phyloP scores from a whole-genome alignment of 2,797 vertebrate genomes.

The Paratrypauchen microcephalus region DNA sequence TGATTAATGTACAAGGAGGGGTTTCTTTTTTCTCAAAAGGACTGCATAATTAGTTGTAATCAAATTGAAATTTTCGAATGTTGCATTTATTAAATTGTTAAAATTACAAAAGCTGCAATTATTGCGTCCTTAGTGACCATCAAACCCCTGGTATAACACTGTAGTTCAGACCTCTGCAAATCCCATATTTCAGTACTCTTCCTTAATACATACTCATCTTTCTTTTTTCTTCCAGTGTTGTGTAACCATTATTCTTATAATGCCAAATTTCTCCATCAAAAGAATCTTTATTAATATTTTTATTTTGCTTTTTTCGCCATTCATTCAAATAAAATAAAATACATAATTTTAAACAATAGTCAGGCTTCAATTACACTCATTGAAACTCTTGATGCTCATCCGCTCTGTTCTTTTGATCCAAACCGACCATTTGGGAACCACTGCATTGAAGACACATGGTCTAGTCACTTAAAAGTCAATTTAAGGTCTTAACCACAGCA shows the following conservation, averaged over 20 bases:
- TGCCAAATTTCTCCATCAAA: neutral
- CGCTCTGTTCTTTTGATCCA: neutral
- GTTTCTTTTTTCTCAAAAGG: too few species aligned
- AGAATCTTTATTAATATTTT: neutral
- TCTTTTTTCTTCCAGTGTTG: neutral
- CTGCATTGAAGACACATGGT: neutral
- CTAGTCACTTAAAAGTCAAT: constrained; percentile 5
- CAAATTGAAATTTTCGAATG: too few species aligned
- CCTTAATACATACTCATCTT: neutral
- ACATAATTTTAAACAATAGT: neutral
- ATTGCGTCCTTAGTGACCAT: neutral
- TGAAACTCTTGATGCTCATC: neutral
- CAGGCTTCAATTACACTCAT: neutral
- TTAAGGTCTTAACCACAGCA: constrained; percentile 6
- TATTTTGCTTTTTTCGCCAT: neutral
- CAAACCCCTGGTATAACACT: neutral
- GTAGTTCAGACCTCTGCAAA: neutral
- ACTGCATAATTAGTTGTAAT: too few species aligned
- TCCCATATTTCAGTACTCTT: too few species aligned
- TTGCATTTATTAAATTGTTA: neutral
- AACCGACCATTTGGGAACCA: neutral
- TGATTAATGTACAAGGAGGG: too few species aligned
- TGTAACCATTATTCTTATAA: neutral
- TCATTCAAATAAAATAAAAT: neutral
- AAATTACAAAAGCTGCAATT: neutral